phyloP scores from a whole-genome alignment of 2,113 vertebrate genomes.

The Cebidichthys violaceus region DNA sequence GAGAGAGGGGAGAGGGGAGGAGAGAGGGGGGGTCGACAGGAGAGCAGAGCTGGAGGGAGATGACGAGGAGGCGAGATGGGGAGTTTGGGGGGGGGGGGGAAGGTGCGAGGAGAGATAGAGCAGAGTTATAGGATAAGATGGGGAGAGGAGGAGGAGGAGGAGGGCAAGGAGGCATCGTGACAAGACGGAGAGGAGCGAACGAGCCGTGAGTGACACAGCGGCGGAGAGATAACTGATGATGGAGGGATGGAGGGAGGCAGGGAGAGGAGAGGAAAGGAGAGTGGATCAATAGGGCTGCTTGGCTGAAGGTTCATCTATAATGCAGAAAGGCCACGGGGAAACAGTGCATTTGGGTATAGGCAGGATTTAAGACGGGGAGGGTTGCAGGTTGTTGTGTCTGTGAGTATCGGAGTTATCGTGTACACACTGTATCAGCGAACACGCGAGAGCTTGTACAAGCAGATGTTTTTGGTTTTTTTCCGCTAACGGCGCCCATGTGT shows the following conservation, averaged over 20 bases:
- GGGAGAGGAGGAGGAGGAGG: constrained; percentile 22
- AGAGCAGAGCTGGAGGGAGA: neutral
- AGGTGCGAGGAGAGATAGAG: constrained; percentile 64
- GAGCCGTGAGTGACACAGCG: constrained; percentile 56
- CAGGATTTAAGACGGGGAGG: constrained; percentile 40
- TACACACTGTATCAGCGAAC: constrained; percentile 46
- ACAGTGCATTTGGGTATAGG: constrained; percentile 62
- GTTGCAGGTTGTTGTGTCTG: constrained; percentile 39
- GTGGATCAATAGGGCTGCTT: constrained; percentile 68
- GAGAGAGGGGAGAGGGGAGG: neutral
- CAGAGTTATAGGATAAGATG: constrained; percentile 62
- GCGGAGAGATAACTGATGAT: constrained; percentile 51
- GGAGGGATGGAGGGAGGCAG: constrained; percentile 23
- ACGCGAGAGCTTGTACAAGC: constrained; percentile 45
- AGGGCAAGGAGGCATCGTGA: constrained; percentile 23
- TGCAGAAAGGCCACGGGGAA: constrained; percentile 70
- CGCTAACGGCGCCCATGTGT: neutral
- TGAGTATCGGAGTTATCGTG: constrained; percentile 32
- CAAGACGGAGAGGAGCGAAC: constrained; percentile 42
- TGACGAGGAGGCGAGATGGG: constrained; percentile 13
- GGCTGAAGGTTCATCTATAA: constrained; percentile 81
- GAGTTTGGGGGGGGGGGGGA: constrained; percentile 26
- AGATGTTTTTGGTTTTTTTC: constrained; percentile 49
- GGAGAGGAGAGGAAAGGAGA: constrained; percentile 5
- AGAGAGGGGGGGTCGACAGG: neutral